phyloP scores from a whole-genome alignment of 2,888 invertebrate genomes.

The Nephrotoma guestfalica region DNA sequence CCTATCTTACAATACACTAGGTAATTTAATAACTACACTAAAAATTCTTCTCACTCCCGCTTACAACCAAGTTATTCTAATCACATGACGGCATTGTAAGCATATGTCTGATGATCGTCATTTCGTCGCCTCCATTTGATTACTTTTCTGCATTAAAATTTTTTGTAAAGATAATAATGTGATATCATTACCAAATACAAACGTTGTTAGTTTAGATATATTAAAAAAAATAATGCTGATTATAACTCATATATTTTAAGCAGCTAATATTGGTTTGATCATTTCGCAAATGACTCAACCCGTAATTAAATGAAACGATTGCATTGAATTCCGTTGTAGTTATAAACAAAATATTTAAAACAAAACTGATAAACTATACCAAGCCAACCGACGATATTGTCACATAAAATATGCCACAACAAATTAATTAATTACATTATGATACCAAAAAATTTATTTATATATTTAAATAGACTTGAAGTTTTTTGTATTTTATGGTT shows the following conservation, averaged over 20 bases:
- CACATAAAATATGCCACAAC: neutral
- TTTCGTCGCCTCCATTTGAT: neutral
- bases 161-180: neutral
- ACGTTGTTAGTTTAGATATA: neutral
- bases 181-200: neutral
- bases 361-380: neutral
- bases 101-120: neutral
- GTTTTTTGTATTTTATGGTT: neutral
- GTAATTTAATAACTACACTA: neutral
- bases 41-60: neutral
- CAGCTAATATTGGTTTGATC: neutral
- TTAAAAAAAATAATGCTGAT: neutral
- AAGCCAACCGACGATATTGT: neutral
- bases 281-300: neutral
- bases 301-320: neutral
- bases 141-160: neutral
- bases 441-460: neutral
- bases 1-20: neutral
- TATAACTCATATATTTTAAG: neutral
- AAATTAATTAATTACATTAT: neutral
- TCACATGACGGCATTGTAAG: neutral
- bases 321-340: neutral
- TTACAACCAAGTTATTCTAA: neutral
- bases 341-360: neutral
- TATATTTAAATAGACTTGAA: neutral